These are phyloP conservation scores for Diachasmimorpha longicaudata DNA, from an alignment of 1,140 invertebrate genomes.

Conservation along the genomic window DNA sequence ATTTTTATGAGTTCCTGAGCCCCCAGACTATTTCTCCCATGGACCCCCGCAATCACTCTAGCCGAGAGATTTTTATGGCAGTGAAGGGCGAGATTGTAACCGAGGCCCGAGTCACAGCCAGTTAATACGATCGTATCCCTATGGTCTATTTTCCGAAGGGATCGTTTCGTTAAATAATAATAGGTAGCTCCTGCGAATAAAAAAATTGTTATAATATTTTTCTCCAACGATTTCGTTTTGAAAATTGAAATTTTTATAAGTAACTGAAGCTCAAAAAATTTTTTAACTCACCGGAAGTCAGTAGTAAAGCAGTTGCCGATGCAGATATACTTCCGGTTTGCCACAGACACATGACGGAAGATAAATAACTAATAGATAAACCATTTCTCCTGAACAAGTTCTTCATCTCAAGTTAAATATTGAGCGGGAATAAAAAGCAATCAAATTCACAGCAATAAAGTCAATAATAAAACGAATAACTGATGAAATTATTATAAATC, in stretches of 20 bases:
- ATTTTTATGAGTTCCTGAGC: conserved; percentile 59
- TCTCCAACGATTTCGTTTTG: too few relatives aligned
- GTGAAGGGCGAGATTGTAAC: conserved; percentile 73
- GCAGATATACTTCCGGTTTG: background rate
- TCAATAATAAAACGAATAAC: too few relatives aligned
- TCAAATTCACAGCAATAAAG: too few relatives aligned
- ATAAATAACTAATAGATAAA: background rate
- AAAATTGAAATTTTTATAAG: too few relatives aligned
- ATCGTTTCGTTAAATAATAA: background rate
- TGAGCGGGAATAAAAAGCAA: too few relatives aligned
- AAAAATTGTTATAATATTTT: background rate
- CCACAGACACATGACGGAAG: conserved; percentile 14
- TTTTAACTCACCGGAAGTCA: conserved; percentile 16
- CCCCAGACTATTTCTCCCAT: conserved; percentile 62
- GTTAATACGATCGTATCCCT: conserved; percentile 71
- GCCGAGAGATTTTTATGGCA: conserved; percentile 65
- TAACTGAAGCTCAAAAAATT: too few relatives aligned
- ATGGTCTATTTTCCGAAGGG: background rate
- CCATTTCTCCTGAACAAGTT: background rate
- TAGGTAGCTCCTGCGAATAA: background rate
- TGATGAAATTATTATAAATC: too few relatives aligned
- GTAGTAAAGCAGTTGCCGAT: background rate
- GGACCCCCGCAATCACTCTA: conserved; percentile 74
- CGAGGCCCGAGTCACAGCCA: conserved; percentile 85
- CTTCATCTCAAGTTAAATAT: background rate